A percentile compares a stretch with the other conserved stretches of the same genome.
These are phyloP conservation scores for Gymnocypris eckloni DNA, from an alignment of 2,797 vertebrate species.

Conservation along the genomic window DNA sequence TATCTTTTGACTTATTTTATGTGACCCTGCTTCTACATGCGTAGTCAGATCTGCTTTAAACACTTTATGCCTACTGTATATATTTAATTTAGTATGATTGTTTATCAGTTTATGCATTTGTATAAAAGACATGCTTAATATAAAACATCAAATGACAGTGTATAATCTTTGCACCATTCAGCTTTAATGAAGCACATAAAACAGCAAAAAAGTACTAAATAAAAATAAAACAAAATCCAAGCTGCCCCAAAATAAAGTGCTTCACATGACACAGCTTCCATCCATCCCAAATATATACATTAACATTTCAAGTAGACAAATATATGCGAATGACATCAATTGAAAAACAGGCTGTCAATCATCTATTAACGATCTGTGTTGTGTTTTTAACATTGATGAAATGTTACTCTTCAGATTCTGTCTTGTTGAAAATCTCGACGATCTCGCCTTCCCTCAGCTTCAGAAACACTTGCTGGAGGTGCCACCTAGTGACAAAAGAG, in stretches of 20 bases:
- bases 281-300: background rate
- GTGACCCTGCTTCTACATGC: background rate
- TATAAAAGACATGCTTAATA: background rate
- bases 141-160: background rate
- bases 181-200: background rate
- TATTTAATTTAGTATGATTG: background rate
- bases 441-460: slow-evolving; percentile 70
- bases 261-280: background rate
- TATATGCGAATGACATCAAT: background rate
- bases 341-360: background rate
- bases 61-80: background rate
- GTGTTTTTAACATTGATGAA: background rate
- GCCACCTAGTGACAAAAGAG: slow-evolving; percentile 69
- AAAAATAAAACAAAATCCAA: background rate
- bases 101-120: too few species aligned
- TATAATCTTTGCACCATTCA: background rate
- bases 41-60: background rate
- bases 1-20: background rate
- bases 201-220: background rate
- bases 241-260: background rate
- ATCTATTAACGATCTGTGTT: background rate
- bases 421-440: slow-evolving; percentile 64
- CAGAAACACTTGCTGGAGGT: slow-evolving; percentile 74
- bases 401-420: slow-evolving; percentile 16
- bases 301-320: background rate